Conservation (phyloP, 2,113 vertebrate species). For the Psettodes erumei region DNA sequence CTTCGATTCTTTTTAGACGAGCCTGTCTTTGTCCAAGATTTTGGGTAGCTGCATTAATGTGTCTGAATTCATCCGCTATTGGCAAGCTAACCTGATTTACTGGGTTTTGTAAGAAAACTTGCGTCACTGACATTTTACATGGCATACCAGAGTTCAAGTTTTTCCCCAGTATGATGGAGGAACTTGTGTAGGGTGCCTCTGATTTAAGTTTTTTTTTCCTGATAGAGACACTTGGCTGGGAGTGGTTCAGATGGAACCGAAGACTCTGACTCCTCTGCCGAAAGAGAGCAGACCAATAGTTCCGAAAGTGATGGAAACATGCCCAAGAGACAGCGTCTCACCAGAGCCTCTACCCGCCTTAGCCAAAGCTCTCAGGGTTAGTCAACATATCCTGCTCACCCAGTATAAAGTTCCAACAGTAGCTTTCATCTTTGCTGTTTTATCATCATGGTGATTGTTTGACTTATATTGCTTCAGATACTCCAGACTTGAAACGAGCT, state of each 20-base stretch:
- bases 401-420: neutral
- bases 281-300: slow-evolving; percentile 96
- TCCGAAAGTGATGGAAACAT: slow-evolving; percentile 94
- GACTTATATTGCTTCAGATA: slow-evolving; percentile 56
- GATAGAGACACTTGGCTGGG: slow-evolving; percentile 91
- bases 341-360: slow-evolving; percentile 94
- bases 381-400: neutral
- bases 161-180: neutral
- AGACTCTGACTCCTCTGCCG: slow-evolving; percentile 97
- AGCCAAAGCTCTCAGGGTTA: slow-evolving; percentile 98
- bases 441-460: neutral
- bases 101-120: neutral
- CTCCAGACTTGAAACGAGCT: slow-evolving; percentile 89
- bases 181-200: neutral
- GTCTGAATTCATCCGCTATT: neutral
- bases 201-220: slow-evolving; percentile 24
- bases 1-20: neutral
- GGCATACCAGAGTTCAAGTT: neutral
- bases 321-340: slow-evolving; percentile 90
- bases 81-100: neutral
- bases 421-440: neutral
- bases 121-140: neutral
- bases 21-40: neutral
- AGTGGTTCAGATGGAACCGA: slow-evolving; percentile 98
- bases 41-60: neutral